Evolutionary conservation across 92 coral and sea anemone genomes (phyloP), one percentile per base, ranked within the genome.

Genomic region (Zoanthus sociatus): DNA sequence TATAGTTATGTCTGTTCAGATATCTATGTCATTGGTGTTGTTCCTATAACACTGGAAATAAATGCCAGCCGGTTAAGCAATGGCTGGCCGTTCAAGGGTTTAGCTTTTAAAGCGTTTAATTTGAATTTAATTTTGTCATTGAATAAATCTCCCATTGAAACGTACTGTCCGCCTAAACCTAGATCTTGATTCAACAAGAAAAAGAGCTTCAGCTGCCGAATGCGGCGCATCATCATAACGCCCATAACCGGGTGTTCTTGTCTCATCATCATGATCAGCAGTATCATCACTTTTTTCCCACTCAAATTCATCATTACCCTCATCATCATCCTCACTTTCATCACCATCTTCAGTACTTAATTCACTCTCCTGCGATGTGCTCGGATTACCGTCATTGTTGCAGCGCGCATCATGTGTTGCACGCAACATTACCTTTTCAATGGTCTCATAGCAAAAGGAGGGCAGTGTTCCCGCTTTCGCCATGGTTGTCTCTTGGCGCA

Each of bases 401-500:
- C 66, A 1, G n/a, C 18, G 18, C 18, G 66, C 66, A 58, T 5
- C 66, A 58, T 58, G n/a, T 17, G 66, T 58, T 58, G 66, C 66
- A 76, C 66, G 81, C 81, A 76, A 76, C 64, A 18, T 50, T 76
- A 63, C 77, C 63, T 77, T 71, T 47, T 76, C 60, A 60, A 86
- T 86, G 71, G 73, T 70, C 89, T 86, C 21, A 86, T 76, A 75
- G 83, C 89, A 86, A 58, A 83, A 56, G 50, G 83, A 70, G 70
- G 83, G 83, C 75, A 73, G 64, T 51, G 88, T 84, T 46, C 88
- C 88, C 18, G 82, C 46, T 84, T 84, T 84, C 63, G 37, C 79
- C 89, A 74, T 86, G 89, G 82, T 86, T 17, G 83, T 86, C 72
- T 86, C 89, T 73, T 86, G 89, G 33, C 83, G 84, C 84, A 51